phyloP scores from a whole-genome alignment of 2,113 vertebrate genomes.

The Copsychus sechellarum region DNA sequence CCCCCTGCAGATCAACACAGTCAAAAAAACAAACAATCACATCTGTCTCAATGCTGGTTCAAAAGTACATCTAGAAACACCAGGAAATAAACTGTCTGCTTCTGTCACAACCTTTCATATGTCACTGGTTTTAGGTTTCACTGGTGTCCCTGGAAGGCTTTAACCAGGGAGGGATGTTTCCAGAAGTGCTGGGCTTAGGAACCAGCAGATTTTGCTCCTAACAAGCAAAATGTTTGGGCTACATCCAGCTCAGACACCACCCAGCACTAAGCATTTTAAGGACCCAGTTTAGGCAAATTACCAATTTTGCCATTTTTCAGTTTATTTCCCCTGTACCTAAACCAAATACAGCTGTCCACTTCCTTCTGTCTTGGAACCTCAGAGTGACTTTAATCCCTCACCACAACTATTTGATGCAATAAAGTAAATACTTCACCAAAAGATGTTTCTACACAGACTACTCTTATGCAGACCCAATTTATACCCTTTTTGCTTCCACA shows the following conservation, averaged over 20 bases:
- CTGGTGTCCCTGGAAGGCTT: background rate
- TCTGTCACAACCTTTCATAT: background rate
- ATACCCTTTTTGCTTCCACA: background rate
- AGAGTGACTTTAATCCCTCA: background rate
- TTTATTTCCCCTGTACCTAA: background rate
- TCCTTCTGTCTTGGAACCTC: background rate
- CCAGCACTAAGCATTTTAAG: background rate
- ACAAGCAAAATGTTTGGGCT: background rate
- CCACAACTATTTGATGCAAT: background rate
- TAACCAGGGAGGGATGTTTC: background rate
- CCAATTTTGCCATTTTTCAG: background rate
- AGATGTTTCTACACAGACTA: background rate
- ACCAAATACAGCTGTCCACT: background rate
- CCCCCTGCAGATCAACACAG: constrained; percentile 77
- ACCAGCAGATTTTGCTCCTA: background rate
- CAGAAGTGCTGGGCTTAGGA: background rate
- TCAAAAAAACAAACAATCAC: background rate
- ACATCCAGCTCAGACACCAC: background rate
- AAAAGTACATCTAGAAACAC: background rate
- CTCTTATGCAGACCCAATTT: background rate
- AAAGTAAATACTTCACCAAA: background rate
- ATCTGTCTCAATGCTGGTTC: background rate
- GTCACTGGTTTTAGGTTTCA: background rate
- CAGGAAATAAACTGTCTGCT: background rate
- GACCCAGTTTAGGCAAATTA: background rate